Evolutionary conservation across 35 echinoderm and acorn worm genomes (phyloP).

Genomic region (Hemicentrotus pulcherrimus): DNA sequence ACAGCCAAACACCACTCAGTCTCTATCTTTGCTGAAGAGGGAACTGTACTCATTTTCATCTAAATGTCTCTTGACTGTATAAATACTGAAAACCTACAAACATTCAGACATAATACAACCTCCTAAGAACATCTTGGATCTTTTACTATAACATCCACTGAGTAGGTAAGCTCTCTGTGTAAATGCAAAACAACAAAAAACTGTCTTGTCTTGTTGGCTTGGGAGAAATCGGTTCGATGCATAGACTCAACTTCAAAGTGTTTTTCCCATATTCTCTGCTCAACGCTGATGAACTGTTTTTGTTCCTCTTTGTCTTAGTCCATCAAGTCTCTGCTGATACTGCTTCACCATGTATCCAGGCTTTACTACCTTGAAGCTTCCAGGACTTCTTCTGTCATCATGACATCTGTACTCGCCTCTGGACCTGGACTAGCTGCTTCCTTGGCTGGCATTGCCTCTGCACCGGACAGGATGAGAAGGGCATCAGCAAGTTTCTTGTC

Average conservation of each 20-base stretch:
- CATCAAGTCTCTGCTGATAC: neutral
- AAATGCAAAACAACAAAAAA: neutral
- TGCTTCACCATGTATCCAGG: neutral
- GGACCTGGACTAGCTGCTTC: conserved; percentile 15
- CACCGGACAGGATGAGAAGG: conserved; percentile 26
- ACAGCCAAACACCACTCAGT: neutral
- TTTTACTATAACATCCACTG: neutral
- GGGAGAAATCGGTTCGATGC: neutral
- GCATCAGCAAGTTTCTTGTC: conserved; percentile 12
- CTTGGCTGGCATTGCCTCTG: conserved; percentile 21
- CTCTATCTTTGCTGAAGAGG: neutral
- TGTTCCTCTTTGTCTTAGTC: neutral
- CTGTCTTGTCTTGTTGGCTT: neutral
- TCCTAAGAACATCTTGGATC: neutral
- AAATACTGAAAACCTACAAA: neutral
- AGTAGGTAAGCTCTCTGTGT: neutral
- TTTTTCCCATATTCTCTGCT: neutral
- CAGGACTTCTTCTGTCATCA: conserved; percentile 8
- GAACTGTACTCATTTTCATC: neutral
- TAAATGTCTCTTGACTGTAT: neutral
- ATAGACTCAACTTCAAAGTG: neutral
- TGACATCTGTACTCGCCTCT: neutral
- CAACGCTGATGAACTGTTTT: neutral
- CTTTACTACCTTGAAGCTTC: conserved; percentile 5
- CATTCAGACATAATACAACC: neutral